Evolutionary conservation across 1,140 invertebrate species (phyloP), one percentile per base, ranked within the genome.

Genomic region (Hesperophylax magnus): DNA sequence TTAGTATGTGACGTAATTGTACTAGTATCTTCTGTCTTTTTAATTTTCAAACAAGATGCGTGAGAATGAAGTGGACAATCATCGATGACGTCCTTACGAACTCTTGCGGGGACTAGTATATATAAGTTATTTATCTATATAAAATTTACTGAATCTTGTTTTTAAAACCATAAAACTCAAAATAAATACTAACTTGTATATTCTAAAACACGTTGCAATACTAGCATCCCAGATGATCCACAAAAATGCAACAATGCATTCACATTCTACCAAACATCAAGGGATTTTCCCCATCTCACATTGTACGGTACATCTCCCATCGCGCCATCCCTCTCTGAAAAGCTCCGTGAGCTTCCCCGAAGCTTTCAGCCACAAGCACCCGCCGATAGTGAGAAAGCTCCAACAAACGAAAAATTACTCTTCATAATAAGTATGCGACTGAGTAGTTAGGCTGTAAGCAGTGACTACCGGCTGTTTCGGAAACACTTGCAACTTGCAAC

Each of bases 401-500:
- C 24, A 47, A 63, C 58, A 61, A 31, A 77, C 56, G 75, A 77
- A 77, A 77, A 77, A 77, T 77, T 77, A 77, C 75, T 77, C 75
- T 61, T 77, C 58, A 63, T 63, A 77, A 77, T 63, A 77, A 77
- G 75, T 77, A 77, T 31, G 75, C 53, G 31, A 77, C 58, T 77
- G 53, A 77, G 75, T 75, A 27, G 75, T 47, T 11, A 47, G 39
- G 39, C 11, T 47, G 56, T 77, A 18, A 58, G 31, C 56, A 34
- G 74, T 24, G 31, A 2, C 24, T 56, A 17, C 8, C 6, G n/a
- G 17, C 34, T 71, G 53, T 20, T 56, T 56, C 34, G 8, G 34
- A 34, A 56, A 17, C 2, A 56, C 54, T 20, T 56, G 18, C 54
- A n/a, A 4, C 18, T 3, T 56, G 54, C 17, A 17, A 56, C 54